A percentile compares a stretch with the other conserved stretches of the same genome.
These are phyloP conservation scores for Origma solitaria DNA, from an alignment of 2,113 vertebrate species.

Conservation along the genomic window DNA sequence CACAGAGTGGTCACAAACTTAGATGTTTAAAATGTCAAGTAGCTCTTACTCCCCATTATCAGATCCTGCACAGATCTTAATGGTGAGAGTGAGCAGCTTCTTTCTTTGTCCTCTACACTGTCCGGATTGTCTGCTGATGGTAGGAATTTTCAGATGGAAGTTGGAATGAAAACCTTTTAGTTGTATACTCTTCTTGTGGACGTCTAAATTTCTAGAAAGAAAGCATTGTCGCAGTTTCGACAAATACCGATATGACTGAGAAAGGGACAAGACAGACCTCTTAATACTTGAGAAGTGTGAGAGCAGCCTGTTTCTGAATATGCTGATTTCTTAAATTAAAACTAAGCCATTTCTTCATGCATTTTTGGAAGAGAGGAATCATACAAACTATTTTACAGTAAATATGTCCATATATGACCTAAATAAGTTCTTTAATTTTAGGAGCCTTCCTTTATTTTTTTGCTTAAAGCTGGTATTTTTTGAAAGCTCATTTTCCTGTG, in stretches of 20 bases:
- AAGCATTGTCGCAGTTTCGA: not conserved
- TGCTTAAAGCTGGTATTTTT: not conserved
- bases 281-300: not conserved
- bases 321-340: not conserved
- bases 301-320: not conserved
- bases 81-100: not conserved
- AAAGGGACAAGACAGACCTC: not conserved
- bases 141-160: not conserved
- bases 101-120: not conserved
- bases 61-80: not conserved
- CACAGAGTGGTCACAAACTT: not conserved
- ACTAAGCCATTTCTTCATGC: not conserved
- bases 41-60: not conserved
- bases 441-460: not conserved
- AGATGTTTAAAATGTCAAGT: not conserved
- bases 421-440: not conserved
- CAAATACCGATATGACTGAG: not conserved
- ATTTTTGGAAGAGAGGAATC: not conserved
- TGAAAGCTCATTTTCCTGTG: not conserved
- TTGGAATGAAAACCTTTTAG: not conserved
- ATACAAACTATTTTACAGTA: not conserved
- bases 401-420: not conserved
- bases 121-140: not conserved
- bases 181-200: not conserved
- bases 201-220: not conserved